A percentile compares a stretch with the other conserved stretches of the same genome.
Evolutionary conservation across 1,140 invertebrate species (phyloP).

Genomic region (Aphelenchoides fujianensis): DNA sequence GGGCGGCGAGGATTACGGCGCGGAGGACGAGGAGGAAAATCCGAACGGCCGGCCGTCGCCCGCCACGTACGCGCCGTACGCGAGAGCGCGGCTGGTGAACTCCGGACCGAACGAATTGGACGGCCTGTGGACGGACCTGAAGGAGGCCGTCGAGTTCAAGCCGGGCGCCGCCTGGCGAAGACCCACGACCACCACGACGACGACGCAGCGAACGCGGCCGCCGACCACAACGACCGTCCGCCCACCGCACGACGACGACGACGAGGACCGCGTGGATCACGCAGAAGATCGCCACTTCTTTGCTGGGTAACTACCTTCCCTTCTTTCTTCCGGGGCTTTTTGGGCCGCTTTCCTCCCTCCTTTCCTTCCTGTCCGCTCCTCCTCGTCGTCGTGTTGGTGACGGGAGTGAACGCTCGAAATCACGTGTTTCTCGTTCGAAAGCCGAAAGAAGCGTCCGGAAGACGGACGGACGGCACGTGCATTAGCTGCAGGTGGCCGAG

Average conservation of each 20-base stretch:
- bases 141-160: conserved; percentile 24
- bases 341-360: no score
- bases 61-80: conserved; percentile 20
- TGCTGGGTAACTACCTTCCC: background rate
- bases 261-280: conserved; percentile 1
- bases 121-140: conserved; percentile 23
- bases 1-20: conserved; percentile 17
- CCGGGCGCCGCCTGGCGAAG: conserved; percentile 13
- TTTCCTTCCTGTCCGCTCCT: no score
- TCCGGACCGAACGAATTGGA: conserved; percentile 24
- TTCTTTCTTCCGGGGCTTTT: background rate
- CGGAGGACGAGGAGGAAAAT: conserved; percentile 23
- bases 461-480: no score
- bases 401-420: no score
- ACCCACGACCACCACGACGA: conserved; percentile 1
- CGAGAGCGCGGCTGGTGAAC: conserved; percentile 15
- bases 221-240: background rate
- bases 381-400: no score
- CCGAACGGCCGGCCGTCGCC: background rate
- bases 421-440: no score
- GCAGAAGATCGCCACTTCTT: background rate
- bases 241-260: background rate
- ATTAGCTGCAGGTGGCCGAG: no score
- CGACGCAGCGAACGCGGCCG: background rate
- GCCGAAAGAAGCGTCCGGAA: no score